Base-by-base conservation (phyloP, 2,888 invertebrate genomes). In the Lottia gigantea region DNA sequence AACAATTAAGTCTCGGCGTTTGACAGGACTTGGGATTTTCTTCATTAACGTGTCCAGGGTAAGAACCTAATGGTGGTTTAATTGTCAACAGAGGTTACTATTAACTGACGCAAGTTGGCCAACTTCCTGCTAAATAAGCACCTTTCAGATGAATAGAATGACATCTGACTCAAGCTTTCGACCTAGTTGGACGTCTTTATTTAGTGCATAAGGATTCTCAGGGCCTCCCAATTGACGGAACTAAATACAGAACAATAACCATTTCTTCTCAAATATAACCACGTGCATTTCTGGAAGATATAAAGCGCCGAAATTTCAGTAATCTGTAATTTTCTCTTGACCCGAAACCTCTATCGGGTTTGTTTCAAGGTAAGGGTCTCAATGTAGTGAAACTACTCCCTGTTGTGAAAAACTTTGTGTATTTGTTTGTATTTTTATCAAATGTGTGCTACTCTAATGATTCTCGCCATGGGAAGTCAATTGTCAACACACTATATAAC, bases 391-490 rank as follows among this genome's bases (percentile, higher is more conserved):
- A 40, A 40, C 40, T 40, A 40, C 40, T 23, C 55, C 65, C 65
- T 46, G 45, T 46, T n/a, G 67, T 26, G 40, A 68, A 26, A 68
- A 68, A 68, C 67, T 68, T 62, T 62, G 62, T 45, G 25, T 46
- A 62, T 68, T 62, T 68, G 62, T 68, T 68, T 62, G 46, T 68
- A 26, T 62, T 19, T 25, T 25, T 45, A 45, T 40, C 16, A 55
- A 55, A 55, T 40, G 40, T 62, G 62, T 62, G 47, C 62, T 46
- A 62, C 46, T 68, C 62, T 68, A 62, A 68, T 62, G 67, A 68
- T 68, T 62, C 45, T 25, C 67, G 7, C 46, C 46, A 23, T 45
- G 31, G 16, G 62, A 68, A 68, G 67, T 68, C 67, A 68, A 68
- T 68, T 68, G 67, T 68, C n/a, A 62, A 25, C 61, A 46, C 19